A percentile compares a stretch with the other conserved stretches of the same genome.
phyloP scores from a whole-genome alignment of 2,797 vertebrate species.

The Oophaga sylvatica region DNA sequence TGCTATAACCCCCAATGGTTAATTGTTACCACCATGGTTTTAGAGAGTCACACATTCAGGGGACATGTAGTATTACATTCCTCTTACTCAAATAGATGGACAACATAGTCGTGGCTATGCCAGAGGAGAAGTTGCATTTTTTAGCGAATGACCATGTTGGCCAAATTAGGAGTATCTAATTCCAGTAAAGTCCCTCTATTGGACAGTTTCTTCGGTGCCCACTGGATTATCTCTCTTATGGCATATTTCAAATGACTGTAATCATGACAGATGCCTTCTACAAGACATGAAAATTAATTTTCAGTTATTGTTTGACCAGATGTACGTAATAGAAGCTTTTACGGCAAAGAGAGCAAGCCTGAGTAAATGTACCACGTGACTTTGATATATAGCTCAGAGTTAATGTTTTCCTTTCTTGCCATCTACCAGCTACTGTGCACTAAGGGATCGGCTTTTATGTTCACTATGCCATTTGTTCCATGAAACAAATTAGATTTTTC shows the following conservation, averaged over 20 bases:
- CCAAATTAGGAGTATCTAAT: background rate
- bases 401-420: background rate
- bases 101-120: background rate
- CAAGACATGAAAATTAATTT: background rate
- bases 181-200: background rate
- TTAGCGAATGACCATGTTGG: background rate
- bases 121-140: background rate
- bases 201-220: background rate
- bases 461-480: slow-evolving; percentile 30
- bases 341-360: background rate
- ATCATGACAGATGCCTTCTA: background rate
- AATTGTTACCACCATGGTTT: too few relatives aligned
- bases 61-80: too few relatives aligned
- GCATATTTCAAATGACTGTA: background rate
- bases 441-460: slow-evolving; percentile 9
- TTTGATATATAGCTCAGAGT: slow-evolving; percentile 25
- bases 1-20: too few relatives aligned
- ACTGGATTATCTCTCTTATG: background rate
- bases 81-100: background rate
- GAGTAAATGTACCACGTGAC: slow-evolving; percentile 1
- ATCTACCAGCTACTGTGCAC: slow-evolving; percentile 26
- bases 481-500: slow-evolving; percentile 12
- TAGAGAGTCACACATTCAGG: too few relatives aligned
- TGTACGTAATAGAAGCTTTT: slow-evolving; percentile 15
- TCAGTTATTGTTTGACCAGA: background rate